phyloP scores from a whole-genome alignment of 1,140 invertebrate species.

The Samia ricini region DNA sequence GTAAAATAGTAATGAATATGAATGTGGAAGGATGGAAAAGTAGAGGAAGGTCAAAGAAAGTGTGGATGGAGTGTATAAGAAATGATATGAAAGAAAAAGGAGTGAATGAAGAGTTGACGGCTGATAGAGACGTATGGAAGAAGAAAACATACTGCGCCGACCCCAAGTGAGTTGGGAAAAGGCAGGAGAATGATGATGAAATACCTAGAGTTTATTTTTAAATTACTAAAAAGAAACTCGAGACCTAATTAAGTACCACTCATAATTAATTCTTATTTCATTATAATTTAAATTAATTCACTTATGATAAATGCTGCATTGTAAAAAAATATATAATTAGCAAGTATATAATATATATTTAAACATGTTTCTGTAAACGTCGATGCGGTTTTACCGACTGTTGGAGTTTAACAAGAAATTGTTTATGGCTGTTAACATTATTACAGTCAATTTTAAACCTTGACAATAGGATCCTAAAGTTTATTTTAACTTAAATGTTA shows the following conservation, averaged over 20 bases:
- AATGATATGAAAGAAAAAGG: too few relatives aligned
- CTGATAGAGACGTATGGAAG: too few relatives aligned
- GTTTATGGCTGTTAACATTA: constrained; percentile 9
- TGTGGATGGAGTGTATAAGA: too few relatives aligned
- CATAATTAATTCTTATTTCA: constrained; percentile 69
- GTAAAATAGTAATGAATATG: too few relatives aligned
- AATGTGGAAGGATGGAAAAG: too few relatives aligned
- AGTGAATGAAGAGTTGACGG: too few relatives aligned
- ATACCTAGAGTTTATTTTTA: not conserved
- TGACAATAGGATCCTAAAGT: constrained; percentile 18
- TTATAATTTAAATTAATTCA: constrained; percentile 72
- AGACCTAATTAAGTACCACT: too few relatives aligned
- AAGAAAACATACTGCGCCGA: too few relatives aligned
- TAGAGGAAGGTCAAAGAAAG: too few relatives aligned
- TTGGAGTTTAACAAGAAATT: constrained; percentile 38
- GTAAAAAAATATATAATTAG: constrained; percentile 40
- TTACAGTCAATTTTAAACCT: not conserved
- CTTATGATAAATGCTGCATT: constrained; percentile 61
- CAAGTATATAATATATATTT: too few relatives aligned
- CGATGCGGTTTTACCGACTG: constrained; percentile 51
- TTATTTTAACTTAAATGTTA: constrained; percentile 19
- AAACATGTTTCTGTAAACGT: constrained; percentile 60
- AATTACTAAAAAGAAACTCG: not conserved
- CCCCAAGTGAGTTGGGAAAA: too few relatives aligned
- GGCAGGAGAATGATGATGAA: too few relatives aligned